Evolutionary conservation across 2,888 invertebrate genomes (phyloP).

Genomic region (Xestia sexstrigata): DNA sequence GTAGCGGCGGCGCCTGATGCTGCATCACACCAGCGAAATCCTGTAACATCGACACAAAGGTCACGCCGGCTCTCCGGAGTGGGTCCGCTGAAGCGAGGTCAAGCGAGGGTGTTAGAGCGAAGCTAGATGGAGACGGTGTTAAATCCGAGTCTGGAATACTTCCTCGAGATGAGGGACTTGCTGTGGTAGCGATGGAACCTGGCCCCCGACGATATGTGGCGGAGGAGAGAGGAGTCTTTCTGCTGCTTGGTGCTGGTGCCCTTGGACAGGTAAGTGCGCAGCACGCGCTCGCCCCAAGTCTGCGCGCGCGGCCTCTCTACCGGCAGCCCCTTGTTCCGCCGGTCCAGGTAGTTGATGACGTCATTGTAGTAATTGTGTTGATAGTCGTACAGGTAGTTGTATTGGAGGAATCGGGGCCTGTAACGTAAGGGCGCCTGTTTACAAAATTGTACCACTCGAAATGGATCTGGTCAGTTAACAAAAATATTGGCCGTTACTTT

Average conservation of each 20-base stretch:
- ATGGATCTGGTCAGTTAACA: conserved; percentile 4
- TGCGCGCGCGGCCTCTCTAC: conserved; percentile 94
- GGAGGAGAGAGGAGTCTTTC: conserved; percentile 91
- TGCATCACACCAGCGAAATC: conserved; percentile 86
- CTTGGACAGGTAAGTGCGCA: conserved; percentile 93
- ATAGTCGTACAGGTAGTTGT: conserved; percentile 96
- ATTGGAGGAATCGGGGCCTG: conserved; percentile 95
- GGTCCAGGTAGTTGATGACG: conserved; percentile 95
- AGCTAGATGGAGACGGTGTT: conserved; percentile 89
- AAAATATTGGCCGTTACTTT: conserved; percentile 8
- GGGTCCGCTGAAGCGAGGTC: conserved; percentile 83
- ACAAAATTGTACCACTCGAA: conserved; percentile 24
- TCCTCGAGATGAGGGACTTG: conserved; percentile 94
- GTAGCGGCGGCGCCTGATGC: conserved; percentile 66
- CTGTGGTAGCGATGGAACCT: conserved; percentile 94
- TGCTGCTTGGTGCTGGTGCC: conserved; percentile 80
- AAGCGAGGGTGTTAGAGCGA: conserved; percentile 87
- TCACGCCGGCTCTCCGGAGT: conserved; percentile 82
- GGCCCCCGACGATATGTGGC: conserved; percentile 92
- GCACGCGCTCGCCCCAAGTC: conserved; percentile 96
- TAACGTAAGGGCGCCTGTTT: conserved; percentile 66
- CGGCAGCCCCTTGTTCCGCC: conserved; percentile 92
- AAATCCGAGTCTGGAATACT: conserved; percentile 92
- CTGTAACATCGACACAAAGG: conserved; percentile 88
- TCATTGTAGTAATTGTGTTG: conserved; percentile 96